Conservation (phyloP, 35 echinoderm and acorn worm species). For the Lytechinus pictus region DNA sequence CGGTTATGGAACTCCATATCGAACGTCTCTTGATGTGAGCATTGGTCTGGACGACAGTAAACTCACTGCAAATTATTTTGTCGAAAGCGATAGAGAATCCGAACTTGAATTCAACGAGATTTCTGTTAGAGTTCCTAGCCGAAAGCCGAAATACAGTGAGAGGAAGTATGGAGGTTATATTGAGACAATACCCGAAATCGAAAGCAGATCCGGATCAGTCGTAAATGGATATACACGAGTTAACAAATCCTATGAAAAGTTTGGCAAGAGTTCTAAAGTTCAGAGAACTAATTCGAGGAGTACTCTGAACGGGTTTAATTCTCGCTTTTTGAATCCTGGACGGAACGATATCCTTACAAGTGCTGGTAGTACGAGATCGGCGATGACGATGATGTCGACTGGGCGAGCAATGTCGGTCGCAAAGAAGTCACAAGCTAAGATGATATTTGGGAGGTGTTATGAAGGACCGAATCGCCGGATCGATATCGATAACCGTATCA, state of each 20-base stretch:
- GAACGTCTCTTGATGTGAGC: neutral
- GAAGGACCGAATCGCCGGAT: constrained; percentile 40
- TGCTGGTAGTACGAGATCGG: constrained; percentile 30
- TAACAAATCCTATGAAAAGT: neutral
- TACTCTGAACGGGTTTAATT: neutral
- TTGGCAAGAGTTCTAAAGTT: neutral
- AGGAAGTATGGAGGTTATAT: constrained; percentile 30
- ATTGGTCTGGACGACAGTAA: neutral
- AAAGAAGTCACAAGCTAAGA: constrained; percentile 19
- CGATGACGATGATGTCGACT: constrained; percentile 30
- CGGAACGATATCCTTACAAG: neutral
- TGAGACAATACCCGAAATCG: constrained; percentile 33
- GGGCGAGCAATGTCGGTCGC: neutral
- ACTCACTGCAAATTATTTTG: no score
- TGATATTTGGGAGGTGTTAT: constrained; percentile 39
- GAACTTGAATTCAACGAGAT: constrained; percentile 32
- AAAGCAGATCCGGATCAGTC: constrained; percentile 22
- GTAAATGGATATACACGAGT: neutral
- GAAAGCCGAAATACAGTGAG: neutral
- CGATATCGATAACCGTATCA: constrained; percentile 45
- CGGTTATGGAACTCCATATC: neutral
- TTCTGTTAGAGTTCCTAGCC: neutral
- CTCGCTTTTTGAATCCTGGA: constrained; percentile 14
- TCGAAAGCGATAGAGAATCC: neutral
- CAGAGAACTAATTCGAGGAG: neutral